Evolutionary conservation across 2,888 invertebrate genomes (phyloP), one percentile per base, ranked within the genome.

Genomic region (Chymomyza caudatula): DNA sequence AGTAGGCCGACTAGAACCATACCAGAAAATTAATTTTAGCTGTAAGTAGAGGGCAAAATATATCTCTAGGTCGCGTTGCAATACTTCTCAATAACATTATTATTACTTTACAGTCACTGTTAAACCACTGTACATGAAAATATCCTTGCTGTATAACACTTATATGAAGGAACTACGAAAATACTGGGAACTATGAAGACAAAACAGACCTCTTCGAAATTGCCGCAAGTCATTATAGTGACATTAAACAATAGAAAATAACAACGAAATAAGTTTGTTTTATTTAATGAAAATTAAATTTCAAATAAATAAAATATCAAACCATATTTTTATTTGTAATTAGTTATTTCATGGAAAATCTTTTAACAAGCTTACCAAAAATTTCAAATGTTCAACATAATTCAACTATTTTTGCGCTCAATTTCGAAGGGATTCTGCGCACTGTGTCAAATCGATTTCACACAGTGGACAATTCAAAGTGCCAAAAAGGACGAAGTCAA

Each of bases 391-490:
- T 47, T 47, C 6, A 47, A 47, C n/a, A n/a, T 17, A 0, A 11
- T 17, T 17, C 2, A 47, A 11, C 0, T 3, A 59, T 19, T 70
- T 70, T 66, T 62, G 72, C 53, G 63, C 72, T 64, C 67, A 69
- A 68, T 6, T 60, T 53, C 1, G 37, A 4, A 15, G 62, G 66
- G 88, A 87, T 81, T 87, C 87, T 85, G 88, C 89, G 89, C 89
- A 83, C 15, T 82, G 59, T 15, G 25, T 56, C 67, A 73, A 87
- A 80, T 76, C 82, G 87, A 85, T 87, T 79, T 60, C 63, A 64
- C 66, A 76, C 53, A 44, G 51, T 53, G 13, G 58, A 55, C 56
- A 65, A 56, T 49, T 60, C 59, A 71, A 55, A 23, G n/a, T 17
- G 63, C 61, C 69, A 66, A 73, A 67, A 70, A 62, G 63, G 53